A percentile compares a stretch with the other conserved stretches of the same genome.
These are phyloP conservation scores for Enhydra lutris DNA, from an alignment of 2,113 vertebrate genomes.

Conservation along the genomic window DNA sequence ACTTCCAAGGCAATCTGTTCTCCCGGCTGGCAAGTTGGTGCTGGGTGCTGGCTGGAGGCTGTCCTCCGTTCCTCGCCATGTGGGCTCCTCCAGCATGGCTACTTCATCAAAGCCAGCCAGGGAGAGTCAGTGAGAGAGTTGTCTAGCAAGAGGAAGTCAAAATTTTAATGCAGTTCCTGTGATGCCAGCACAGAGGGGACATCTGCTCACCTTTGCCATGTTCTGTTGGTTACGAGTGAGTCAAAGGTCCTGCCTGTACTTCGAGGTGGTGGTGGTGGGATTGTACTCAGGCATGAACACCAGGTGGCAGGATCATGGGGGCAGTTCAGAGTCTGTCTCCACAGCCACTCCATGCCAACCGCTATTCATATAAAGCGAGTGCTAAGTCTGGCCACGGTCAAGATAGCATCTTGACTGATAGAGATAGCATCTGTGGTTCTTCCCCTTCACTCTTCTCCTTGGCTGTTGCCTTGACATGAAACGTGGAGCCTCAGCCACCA, in stretches of 20 bases:
- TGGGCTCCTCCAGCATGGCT: no score
- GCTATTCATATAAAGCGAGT: background rate
- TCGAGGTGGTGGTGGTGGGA: no score
- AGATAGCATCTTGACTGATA: background rate
- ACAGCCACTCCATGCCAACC: background rate
- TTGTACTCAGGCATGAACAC: fast-evolving
- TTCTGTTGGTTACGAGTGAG: background rate
- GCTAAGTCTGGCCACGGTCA: background rate
- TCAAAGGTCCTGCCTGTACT: fast-evolving
- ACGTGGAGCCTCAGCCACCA: fast-evolving
- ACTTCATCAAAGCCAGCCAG: background rate
- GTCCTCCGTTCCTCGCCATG: fast-evolving
- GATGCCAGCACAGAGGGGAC: background rate
- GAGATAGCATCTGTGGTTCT: background rate
- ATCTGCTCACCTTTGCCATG: fast-evolving
- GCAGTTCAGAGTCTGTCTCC: background rate
- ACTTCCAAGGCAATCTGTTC: background rate
- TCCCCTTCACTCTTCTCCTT: background rate
- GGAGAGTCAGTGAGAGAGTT: background rate
- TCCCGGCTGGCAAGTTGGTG: background rate
- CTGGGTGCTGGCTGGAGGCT: no score
- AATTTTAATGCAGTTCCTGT: background rate
- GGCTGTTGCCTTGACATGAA: fast-evolving
- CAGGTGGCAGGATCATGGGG: background rate
- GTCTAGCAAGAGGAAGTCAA: background rate